These are phyloP conservation scores for Drosophila birchii DNA, from an alignment of 2,888 invertebrate genomes.

Conservation along the genomic window DNA sequence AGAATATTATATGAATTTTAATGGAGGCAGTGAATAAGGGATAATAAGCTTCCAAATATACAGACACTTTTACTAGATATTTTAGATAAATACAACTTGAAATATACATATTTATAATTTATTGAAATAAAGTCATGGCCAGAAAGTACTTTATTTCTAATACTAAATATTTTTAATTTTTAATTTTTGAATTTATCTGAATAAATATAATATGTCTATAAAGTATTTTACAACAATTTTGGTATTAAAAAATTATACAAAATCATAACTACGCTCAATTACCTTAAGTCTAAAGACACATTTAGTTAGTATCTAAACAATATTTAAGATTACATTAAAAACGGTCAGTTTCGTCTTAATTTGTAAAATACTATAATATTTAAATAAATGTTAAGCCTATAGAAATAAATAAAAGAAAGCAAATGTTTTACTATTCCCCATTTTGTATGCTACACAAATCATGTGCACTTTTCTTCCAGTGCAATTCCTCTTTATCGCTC, in stretches of 20 bases:
- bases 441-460: no score
- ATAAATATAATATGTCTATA: no score
- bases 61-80: background rate
- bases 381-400: background rate
- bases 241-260: background rate
- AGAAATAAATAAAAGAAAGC: background rate
- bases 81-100: background rate
- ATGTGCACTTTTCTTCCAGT: background rate
- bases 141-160: no score
- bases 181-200: no score
- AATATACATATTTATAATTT: background rate
- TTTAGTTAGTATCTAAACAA: no score
- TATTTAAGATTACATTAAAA: no score
- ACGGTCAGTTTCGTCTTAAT: no score
- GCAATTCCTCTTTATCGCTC: constrained; percentile 48
- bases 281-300: no score
- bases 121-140: background rate
- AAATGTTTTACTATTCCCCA: background rate
- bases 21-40: background rate
- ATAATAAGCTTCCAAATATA: background rate
- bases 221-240: no score
- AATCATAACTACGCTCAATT: no score
- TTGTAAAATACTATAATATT: no score
- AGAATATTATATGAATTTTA: constrained; percentile 5
- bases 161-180: no score